Evolutionary conservation across 2,797 vertebrate species (phyloP).

Genomic region (Chanos chanos): DNA sequence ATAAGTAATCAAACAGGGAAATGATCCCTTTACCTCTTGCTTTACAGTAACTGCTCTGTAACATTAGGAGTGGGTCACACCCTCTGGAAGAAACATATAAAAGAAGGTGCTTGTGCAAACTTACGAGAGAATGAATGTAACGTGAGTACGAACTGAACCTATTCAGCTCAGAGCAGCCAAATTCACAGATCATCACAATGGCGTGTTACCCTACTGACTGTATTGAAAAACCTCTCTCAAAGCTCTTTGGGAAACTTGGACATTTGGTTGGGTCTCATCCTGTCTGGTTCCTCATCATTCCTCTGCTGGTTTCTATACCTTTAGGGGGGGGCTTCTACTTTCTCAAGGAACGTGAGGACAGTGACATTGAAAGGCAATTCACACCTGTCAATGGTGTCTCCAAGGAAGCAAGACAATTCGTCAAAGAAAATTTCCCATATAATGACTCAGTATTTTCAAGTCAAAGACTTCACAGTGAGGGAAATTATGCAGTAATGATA

Average conservation of each 20-base stretch:
- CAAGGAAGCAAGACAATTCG: conserved; percentile 66
- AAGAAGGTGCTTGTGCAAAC: no score
- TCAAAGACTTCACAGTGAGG: conserved; percentile 55
- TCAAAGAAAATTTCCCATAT: conserved; percentile 57
- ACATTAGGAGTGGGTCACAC: no score
- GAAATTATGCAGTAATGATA: conserved; percentile 55
- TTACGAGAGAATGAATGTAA: no score
- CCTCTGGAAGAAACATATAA: no score
- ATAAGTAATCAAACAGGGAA: no score
- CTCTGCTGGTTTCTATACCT: conserved; percentile 54
- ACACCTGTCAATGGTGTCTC: conserved; percentile 68
- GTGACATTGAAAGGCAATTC: conserved; percentile 72
- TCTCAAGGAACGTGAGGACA: conserved; percentile 48
- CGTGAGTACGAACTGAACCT: no score
- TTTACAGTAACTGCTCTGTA: no score
- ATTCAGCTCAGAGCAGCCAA: no score
- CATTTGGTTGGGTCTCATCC: conserved; percentile 52
- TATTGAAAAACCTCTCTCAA: conserved; percentile 53
- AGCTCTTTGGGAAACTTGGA: conserved; percentile 56
- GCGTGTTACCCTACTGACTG: conserved; percentile 54
- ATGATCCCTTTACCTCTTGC: no score
- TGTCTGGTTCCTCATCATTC: conserved; percentile 56
- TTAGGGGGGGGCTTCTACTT: conserved; percentile 65
- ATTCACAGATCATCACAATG: conserved; percentile 49
- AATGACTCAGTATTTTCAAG: conserved; percentile 66